Base-by-base conservation (phyloP, 2,113 vertebrate genomes). In the Cisticola juncidis region DNA sequence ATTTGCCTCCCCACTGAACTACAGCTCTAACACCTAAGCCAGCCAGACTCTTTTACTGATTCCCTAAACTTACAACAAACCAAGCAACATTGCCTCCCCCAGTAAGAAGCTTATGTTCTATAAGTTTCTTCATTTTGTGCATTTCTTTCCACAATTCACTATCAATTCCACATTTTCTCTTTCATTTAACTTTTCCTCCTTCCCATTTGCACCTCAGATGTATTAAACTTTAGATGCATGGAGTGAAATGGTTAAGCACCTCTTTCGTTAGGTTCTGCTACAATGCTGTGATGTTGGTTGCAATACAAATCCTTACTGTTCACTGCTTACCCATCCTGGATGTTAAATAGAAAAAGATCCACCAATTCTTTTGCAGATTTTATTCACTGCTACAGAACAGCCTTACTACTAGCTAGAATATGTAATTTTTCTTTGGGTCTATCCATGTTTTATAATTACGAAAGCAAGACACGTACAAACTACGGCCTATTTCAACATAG, bases 401-500 rank as follows among this genome's bases (percentile, higher is more conserved):
- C 25, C 28, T 45, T 61, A 56, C 23, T 62, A 33, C 45, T 73
- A 42, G n/a, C 23, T 80, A 16, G n/a, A 92, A 74, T 38, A 91
- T 69, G 57, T 53, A 0, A 69, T 87, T 84, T 92, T 81, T 74
- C n/a, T 84, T 81, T 86, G 54, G 86, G 56, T 86, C 84, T 80
- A 90, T n/a, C 79, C 21, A 33, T 69, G 57, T 88, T 80, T 77
- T 91, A 58, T 17, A 92, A 82, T 92, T 82, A 80, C 44, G 42
- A 92, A 90, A 95, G 74, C 26, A 69, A 77, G 78, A 72, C 65
- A 92, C 0, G 1, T 65, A 91, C 33, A 93, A 96, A 96, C 86
- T 33, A 69, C 4, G 9, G 50, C 24, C 58, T 88, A 35, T 94
- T 96, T 96, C 93, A 88, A 90, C 76, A 95, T 24, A 71, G 87